Base-by-base conservation (phyloP, 1,140 invertebrate genomes). In the Wasmannia auropunctata region DNA sequence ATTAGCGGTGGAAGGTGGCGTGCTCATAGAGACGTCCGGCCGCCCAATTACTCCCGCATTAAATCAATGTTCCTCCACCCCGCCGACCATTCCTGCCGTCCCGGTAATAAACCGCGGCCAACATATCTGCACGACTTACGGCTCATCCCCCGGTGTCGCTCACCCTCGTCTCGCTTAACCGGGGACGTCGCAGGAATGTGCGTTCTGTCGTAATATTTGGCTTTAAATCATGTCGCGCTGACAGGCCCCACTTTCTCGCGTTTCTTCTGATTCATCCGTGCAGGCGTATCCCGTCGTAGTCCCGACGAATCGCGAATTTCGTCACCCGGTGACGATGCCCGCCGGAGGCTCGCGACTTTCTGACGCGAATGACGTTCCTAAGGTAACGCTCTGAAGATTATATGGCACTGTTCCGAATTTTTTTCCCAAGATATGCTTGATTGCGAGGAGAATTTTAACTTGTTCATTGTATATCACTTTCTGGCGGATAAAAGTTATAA, bases 201-300 rank as follows among this genome's bases (percentile, higher is more conserved):
- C 77, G 88, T 90, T 93, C 92, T 95, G 94, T 94, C 93, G 95
- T 95, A 95, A 95, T 95, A 95, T 95, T 95, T 95, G 94, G 94
- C 95, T 95, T 95, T 95, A 95, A 95, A 95, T 95, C 95, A 95
- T 95, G 94, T 94, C 92, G 85, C 91, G 94, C 90, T 94, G 94
- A 95, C 94, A 93, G 93, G 87, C 91, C 90, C 88, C 88, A 67
- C 54, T 83, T 91, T 88, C 89, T 91, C 90, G 88, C 93, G 92
- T 92, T 77, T 63, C 92, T 92, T 90, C 74, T 91, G 86, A 92
- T 91, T 92, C 90, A 90, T 92, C 92, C 88, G 72, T 72, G 58
- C 8, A 11, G 16, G 49, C 49, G 67, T 54, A 14, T 37, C 31
- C 31, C 58, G 58, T 31, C 62, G 34, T 43, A 43, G 43, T 25